Percentiles rank a stretch among this genome's conserved stretches.
Conservation (phyloP, 2,113 vertebrate genomes). For the Lophius piscatorius region DNA sequence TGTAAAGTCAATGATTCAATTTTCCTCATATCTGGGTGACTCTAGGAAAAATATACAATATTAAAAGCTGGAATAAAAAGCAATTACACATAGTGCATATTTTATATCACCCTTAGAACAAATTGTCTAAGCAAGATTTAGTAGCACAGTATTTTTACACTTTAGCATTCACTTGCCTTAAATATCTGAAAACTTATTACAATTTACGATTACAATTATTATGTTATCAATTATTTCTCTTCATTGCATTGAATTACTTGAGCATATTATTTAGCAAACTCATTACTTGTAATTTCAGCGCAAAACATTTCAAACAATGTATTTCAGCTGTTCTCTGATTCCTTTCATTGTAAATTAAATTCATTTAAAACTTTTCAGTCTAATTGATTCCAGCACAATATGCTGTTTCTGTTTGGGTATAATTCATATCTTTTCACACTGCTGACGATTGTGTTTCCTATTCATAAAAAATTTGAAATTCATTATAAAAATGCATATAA, state of each 20-base stretch:
- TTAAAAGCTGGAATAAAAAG: no score
- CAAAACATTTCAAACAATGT: no score
- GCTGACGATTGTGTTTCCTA: neutral
- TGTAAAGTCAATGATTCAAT: no score
- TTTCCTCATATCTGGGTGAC: no score
- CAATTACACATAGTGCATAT: no score
- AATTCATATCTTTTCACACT: slow-evolving; percentile 1
- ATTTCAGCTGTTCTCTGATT: neutral
- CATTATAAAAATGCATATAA: neutral
- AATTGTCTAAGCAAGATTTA: no score
- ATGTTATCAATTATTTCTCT: neutral
- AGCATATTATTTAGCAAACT: neutral
- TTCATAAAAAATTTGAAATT: neutral
- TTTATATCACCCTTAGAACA: no score
- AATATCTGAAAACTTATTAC: no score
- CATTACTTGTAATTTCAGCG: neutral
- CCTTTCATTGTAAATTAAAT: neutral
- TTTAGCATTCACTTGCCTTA: no score
- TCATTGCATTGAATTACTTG: neutral
- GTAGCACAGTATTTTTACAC: no score
- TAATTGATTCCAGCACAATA: neutral
- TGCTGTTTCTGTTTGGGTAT: neutral
- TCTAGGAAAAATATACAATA: no score
- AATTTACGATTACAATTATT: no score
- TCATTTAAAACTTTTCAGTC: neutral